phyloP scores from a whole-genome alignment of 2,113 vertebrate species.

The Epinephelus fuscoguttatus region DNA sequence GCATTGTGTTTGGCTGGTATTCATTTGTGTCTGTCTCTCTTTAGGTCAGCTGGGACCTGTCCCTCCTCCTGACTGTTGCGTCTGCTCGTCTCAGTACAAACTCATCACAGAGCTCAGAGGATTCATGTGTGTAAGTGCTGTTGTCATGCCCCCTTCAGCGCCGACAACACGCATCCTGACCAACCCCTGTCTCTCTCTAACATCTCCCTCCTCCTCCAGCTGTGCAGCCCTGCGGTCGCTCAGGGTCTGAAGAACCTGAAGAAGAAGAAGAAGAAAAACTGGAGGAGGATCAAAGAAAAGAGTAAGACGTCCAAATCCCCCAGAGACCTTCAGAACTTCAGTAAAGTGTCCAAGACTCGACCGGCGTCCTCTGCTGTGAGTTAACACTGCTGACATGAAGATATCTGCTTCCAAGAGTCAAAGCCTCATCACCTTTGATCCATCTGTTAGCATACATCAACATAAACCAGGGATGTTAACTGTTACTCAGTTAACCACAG shows the following conservation, averaged over 20 bases:
- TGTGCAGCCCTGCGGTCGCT: constrained; percentile 56
- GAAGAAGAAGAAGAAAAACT: neutral
- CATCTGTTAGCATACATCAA: no score
- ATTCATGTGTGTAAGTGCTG: constrained; percentile 75
- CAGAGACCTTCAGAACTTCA: neutral
- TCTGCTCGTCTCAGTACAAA: constrained; percentile 61
- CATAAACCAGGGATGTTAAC: no score
- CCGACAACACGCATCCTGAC: neutral
- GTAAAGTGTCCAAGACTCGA: neutral
- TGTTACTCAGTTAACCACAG: no score
- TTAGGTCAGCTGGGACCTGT: constrained; percentile 43
- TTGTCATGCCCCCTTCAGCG: neutral
- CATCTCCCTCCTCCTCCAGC: constrained; percentile 34
- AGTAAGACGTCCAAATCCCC: neutral
- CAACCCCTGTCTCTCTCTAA: neutral
- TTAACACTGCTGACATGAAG: neutral
- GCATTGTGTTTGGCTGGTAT: no score
- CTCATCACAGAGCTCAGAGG: constrained; percentile 66
- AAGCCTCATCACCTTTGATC: no score
- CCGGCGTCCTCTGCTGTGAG: constrained; percentile 31
- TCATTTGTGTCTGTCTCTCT: no score
- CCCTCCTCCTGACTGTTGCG: constrained; percentile 43
- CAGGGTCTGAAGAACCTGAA: constrained; percentile 58
- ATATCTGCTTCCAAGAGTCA: no score
- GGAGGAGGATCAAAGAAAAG: constrained; percentile 19